Conservation (phyloP, 64 coral and sea anemone genomes). For the Stichodactyla mertensii region DNA sequence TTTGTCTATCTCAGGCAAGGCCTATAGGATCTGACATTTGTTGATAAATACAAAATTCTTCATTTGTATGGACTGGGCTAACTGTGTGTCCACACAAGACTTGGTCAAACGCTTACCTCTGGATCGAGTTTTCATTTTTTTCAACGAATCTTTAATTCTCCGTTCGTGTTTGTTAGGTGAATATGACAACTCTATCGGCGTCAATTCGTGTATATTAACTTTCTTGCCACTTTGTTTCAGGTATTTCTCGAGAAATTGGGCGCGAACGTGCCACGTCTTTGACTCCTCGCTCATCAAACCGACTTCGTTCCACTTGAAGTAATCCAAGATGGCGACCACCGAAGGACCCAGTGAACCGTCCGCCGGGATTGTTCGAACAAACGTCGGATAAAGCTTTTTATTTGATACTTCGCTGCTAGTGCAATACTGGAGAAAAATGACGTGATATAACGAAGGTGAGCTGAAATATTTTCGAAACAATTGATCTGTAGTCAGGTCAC, state of each 20-base stretch:
- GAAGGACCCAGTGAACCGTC: slow-evolving; percentile 57
- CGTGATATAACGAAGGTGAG: not conserved
- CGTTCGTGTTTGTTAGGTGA: not conserved
- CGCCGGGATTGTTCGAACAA: slow-evolving; percentile 82
- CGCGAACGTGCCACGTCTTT: slow-evolving; percentile 36
- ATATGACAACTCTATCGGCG: slow-evolving; percentile 23
- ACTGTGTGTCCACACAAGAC: not conserved
- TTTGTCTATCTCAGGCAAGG: too few relatives aligned
- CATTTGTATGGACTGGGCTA: not conserved
- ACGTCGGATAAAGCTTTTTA: slow-evolving; percentile 84
- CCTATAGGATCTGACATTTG: too few relatives aligned
- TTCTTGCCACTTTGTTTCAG: slow-evolving; percentile 51
- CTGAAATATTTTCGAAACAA: not conserved
- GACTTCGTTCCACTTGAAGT: slow-evolving; percentile 67
- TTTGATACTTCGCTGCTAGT: slow-evolving; percentile 64
- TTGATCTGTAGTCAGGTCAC: not conserved
- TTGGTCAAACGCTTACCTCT: slow-evolving; percentile 49
- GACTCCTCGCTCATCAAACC: slow-evolving; percentile 63
- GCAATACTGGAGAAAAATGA: slow-evolving; percentile 51
- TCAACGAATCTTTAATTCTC: slow-evolving; percentile 31
- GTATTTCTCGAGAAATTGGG: slow-evolving; percentile 32
- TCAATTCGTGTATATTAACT: slow-evolving; percentile 43
- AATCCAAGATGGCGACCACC: slow-evolving; percentile 58
- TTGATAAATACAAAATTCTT: not conserved
- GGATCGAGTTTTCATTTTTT: slow-evolving; percentile 45